Base-by-base conservation (phyloP, 2,888 invertebrate species). In the Enchytraeus crypticus region DNA sequence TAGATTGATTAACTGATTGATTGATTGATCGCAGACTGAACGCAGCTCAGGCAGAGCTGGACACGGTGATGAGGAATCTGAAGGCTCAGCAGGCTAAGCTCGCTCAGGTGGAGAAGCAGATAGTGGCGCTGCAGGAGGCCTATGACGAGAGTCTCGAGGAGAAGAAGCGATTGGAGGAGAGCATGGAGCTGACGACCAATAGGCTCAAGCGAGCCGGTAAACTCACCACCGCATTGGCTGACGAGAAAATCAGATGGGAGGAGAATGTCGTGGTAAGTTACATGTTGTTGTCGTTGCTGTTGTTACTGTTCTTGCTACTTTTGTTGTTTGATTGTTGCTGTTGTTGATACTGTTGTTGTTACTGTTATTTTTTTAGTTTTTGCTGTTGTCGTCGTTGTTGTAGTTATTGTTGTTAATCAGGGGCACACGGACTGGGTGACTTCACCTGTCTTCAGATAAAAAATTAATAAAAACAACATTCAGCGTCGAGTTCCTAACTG, bases 201-300 rank as follows among this genome's bases (percentile, higher is more conserved):
- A 83, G 92, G 53, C 81, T 93, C 23, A 85, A 85, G 64, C 84
- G 92, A 60, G 91, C 92, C 0, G 90, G 88, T 0, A 85, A 89
- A 65, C 81, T 93, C 18, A 92, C 90, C 8, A 86, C 89, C 33
- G 92, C 92, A 0, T 80, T 93, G 8, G 87, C 88, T 0, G 91
- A 92, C 73, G 92, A 92, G 77, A 87, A 90, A 79, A 81, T 86
- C 1, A 84, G 90, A 59, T 92, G 92, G 92, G 86, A 88, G 69
- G 84, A 86, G 55, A 84, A 84, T 53, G 87, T 89, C 1, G 75
- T 80, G 72, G 87, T 86, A 71, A 68, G 69, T 63, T 3, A n/a
- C n/a, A n/a, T n/a, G n/a, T n/a, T n/a, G n/a, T n/a, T n/a, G n/a
- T n/a, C n/a, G n/a, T n/a, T n/a, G n/a, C n/a, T n/a, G n/a, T n/a